These are phyloP conservation scores for Pheucticus melanocephalus DNA, from an alignment of 2,113 vertebrate species.

Conservation along the genomic window DNA sequence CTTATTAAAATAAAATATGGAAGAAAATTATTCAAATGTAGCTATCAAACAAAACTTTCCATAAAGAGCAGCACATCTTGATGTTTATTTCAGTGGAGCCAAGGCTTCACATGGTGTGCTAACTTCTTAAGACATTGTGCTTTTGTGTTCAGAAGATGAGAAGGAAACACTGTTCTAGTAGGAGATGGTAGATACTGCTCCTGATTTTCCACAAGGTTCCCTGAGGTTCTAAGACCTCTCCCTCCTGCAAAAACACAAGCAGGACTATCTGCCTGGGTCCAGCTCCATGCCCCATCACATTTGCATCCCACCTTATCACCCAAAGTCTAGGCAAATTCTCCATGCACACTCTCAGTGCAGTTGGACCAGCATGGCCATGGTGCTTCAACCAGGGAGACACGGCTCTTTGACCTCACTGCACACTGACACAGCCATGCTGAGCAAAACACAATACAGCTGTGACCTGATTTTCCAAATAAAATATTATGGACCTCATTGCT, in stretches of 20 bases:
- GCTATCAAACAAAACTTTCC: background rate
- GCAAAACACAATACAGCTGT: background rate
- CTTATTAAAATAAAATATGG: background rate
- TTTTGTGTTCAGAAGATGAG: background rate
- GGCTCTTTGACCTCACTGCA: background rate
- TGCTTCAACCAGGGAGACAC: background rate
- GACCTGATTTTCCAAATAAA: background rate
- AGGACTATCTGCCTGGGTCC: background rate
- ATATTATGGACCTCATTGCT: background rate
- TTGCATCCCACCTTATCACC: background rate
- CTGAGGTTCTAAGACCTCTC: background rate
- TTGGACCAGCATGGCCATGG: background rate
- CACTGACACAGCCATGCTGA: background rate
- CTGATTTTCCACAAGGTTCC: background rate
- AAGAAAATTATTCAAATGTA: background rate
- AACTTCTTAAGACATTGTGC: background rate
- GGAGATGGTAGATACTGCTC: background rate
- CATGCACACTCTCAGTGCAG: background rate
- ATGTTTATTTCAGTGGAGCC: background rate
- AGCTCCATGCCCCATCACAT: background rate
- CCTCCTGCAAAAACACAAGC: rapidly evolving
- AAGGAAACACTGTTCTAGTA: background rate
- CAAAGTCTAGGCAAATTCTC: background rate
- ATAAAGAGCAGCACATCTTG: background rate
- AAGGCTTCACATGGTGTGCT: background rate